Conservation (phyloP, 2,888 invertebrate genomes). For the Melipona bicolor region DNA sequence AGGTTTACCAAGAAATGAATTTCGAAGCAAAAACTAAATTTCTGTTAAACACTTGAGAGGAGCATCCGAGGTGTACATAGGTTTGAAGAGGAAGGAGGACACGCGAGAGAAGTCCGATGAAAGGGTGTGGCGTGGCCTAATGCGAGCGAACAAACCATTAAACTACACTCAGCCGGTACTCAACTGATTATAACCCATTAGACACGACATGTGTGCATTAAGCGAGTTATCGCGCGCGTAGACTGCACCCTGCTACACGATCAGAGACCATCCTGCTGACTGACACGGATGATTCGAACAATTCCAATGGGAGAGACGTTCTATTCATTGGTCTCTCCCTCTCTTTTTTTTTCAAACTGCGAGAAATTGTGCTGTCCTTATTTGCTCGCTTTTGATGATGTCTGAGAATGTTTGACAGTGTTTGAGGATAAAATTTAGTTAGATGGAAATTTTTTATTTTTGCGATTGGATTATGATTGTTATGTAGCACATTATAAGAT, state of each 20-base stretch:
- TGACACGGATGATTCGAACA: conserved; percentile 9
- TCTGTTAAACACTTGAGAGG: not conserved
- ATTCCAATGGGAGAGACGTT: not conserved
- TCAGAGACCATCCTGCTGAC: not conserved
- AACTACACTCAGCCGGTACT: conserved; percentile 77
- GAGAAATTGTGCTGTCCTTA: not conserved
- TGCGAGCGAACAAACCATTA: conserved; percentile 77
- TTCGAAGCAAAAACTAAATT: not conserved
- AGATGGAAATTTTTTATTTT: not conserved
- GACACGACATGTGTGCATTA: conserved; percentile 78
- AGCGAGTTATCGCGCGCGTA: conserved; percentile 71
- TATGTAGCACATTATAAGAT: accelerated
- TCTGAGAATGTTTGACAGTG: not conserved
- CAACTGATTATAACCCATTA: conserved; percentile 80
- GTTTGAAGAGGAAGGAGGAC: not conserved
- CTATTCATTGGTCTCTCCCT: not conserved
- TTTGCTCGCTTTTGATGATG: not conserved
- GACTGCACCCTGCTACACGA: conserved; percentile 15
- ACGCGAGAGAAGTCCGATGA: not conserved
- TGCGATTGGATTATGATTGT: not conserved
- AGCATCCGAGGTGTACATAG: not conserved
- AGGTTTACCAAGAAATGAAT: no score
- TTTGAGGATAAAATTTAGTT: not conserved
- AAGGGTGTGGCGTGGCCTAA: conserved; percentile 62
- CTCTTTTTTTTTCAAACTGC: not conserved